Evolutionary conservation across 2,888 invertebrate genomes (phyloP).

Genomic region (Trichopria drosophilae): DNA sequence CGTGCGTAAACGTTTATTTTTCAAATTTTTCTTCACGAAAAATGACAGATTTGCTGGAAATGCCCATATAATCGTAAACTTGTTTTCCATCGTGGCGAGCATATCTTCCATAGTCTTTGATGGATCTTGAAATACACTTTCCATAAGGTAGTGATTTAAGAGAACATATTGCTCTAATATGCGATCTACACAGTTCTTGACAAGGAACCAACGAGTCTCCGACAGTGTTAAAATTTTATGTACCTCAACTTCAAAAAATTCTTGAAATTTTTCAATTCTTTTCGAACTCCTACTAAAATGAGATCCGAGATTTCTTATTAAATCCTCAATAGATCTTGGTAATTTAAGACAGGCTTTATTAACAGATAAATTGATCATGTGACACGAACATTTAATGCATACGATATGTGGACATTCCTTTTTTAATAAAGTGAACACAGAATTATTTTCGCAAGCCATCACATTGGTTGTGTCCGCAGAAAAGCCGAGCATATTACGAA

Average conservation of each 20-base stretch:
- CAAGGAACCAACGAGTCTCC: slow-evolving; percentile 47
- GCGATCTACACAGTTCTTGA: slow-evolving; percentile 47
- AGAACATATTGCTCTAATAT: slow-evolving; percentile 48
- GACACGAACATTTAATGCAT: slow-evolving; percentile 49
- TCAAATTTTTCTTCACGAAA: too few relatives aligned
- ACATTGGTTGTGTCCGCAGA: slow-evolving; percentile 44
- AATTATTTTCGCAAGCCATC: slow-evolving; percentile 39
- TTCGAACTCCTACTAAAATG: slow-evolving; percentile 40
- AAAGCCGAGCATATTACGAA: slow-evolving; percentile 40
- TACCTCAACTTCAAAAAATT: slow-evolving; percentile 45
- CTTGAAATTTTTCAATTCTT: slow-evolving; percentile 44
- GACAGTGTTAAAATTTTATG: slow-evolving; percentile 40
- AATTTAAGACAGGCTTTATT: slow-evolving; percentile 48
- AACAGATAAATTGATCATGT: slow-evolving; percentile 46
- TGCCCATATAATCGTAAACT: slow-evolving; percentile 40
- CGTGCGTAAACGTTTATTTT: too few relatives aligned
- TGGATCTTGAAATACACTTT: slow-evolving; percentile 40
- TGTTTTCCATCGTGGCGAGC: slow-evolving; percentile 34
- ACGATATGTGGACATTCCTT: slow-evolving; percentile 40
- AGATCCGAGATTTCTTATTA: slow-evolving; percentile 38
- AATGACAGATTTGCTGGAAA: too few relatives aligned
- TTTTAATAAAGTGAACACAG: slow-evolving; percentile 7
- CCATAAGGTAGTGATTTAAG: slow-evolving; percentile 41
- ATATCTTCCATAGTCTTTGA: slow-evolving; percentile 34
- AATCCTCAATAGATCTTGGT: slow-evolving; percentile 33